Conservation (phyloP, 2,888 invertebrate genomes). For the Cepaea hortensis region DNA sequence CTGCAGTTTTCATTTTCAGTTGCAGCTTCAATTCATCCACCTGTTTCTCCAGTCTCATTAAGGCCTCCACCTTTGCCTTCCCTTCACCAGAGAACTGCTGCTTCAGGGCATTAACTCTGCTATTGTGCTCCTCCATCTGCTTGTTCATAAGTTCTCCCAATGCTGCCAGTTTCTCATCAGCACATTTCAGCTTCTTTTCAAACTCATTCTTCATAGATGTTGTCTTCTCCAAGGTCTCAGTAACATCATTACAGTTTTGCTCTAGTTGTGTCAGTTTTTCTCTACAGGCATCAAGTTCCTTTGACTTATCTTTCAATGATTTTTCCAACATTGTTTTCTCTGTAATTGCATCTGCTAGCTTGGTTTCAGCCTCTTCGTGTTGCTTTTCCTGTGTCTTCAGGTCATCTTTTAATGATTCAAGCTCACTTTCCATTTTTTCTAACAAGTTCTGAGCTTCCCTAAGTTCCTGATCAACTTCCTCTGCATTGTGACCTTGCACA, state of each 20-base stretch:
- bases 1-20: slow-evolving; percentile 7
- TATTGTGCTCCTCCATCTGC: neutral
- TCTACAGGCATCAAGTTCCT: slow-evolving; percentile 15
- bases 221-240: slow-evolving; percentile 6
- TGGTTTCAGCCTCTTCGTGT: neutral
- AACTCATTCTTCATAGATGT: neutral
- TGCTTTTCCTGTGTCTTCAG: neutral
- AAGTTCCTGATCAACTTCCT: slow-evolving; percentile 12
- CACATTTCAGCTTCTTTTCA: neutral
- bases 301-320: neutral
- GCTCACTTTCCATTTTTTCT: neutral
- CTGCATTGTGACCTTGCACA: neutral
- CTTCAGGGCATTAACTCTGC: neutral
- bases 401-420: slow-evolving; percentile 22
- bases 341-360: neutral
- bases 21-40: neutral
- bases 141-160: neutral
- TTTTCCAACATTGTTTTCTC: slow-evolving; percentile 11
- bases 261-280: neutral
- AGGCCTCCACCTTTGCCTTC: slow-evolving; percentile 1
- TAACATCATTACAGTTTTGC: neutral
- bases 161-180: neutral
- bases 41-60: slow-evolving; percentile 16
- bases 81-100: slow-evolving; percentile 11
- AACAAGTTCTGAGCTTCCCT: neutral